Conservation (phyloP, 2,113 vertebrate species). For the Ctenomys sociabilis region DNA sequence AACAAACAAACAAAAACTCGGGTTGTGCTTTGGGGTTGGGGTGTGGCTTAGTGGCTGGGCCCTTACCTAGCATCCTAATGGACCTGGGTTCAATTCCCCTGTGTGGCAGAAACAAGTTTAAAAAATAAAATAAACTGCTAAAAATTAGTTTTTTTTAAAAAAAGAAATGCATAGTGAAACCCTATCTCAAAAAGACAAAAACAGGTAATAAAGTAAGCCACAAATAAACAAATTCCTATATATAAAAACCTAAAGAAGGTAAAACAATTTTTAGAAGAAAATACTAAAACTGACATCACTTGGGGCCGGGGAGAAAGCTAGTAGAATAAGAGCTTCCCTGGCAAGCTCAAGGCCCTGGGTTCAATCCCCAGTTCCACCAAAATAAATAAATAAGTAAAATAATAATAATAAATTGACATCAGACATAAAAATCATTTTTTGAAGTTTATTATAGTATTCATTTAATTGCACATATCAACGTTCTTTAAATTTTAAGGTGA, state of each 20-base stretch:
- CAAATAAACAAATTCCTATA: constrained; percentile 30
- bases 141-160: too few relatives aligned
- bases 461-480: constrained; percentile 45
- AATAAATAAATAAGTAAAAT: neutral
- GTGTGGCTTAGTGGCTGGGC: too few relatives aligned
- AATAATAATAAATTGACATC: constrained; percentile 45
- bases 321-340: too few relatives aligned
- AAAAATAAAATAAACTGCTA: too few relatives aligned
- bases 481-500: constrained; percentile 18
- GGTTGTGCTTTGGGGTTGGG: too few relatives aligned
- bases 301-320: too few relatives aligned
- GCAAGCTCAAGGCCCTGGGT: too few relatives aligned
- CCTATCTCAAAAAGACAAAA: neutral
- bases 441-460: constrained; percentile 43
- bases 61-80: too few relatives aligned
- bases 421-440: constrained; percentile 5
- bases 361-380: too few relatives aligned
- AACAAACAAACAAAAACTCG: too few relatives aligned
- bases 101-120: too few relatives aligned
- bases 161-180: neutral
- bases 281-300: constrained; percentile 32
- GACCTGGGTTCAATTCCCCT: too few relatives aligned
- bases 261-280: neutral
- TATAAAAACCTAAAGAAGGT: neutral
- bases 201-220: constrained; percentile 11